Conservation (phyloP, 2,888 invertebrate genomes). For the Dorcus parallelipipedus region DNA sequence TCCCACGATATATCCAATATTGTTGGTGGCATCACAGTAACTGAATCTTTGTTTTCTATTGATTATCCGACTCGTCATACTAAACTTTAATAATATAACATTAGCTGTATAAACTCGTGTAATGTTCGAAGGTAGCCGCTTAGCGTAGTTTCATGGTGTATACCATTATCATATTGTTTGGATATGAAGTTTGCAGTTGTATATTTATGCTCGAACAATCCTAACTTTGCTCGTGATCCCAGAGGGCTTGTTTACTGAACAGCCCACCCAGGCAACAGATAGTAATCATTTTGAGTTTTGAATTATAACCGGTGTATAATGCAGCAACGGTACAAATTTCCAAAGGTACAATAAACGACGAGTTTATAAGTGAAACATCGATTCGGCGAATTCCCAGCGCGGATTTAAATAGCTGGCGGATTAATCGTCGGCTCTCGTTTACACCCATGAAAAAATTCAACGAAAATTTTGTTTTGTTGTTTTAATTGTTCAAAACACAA, state of each 20-base stretch:
- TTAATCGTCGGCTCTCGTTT: too few relatives aligned
- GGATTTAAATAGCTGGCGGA: too few relatives aligned
- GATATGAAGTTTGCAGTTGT: constrained; percentile 19
- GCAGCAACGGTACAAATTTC: constrained; percentile 24
- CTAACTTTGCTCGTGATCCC: constrained; percentile 23
- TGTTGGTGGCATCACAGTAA: background rate
- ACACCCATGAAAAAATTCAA: too few relatives aligned
- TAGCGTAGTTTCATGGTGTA: constrained; percentile 7
- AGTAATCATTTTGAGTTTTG: constrained; percentile 32
- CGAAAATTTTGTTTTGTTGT: too few relatives aligned
- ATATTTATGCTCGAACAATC: constrained; percentile 21
- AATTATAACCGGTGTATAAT: constrained; percentile 27
- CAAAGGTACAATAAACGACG: constrained; percentile 36
- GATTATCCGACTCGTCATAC: too few relatives aligned
- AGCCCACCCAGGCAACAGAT: constrained; percentile 29
- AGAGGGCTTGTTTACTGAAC: constrained; percentile 28
- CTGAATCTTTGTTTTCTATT: too few relatives aligned
- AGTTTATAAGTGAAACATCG: constrained; percentile 24
- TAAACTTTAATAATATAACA: too few relatives aligned
- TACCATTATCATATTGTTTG: constrained; percentile 19
- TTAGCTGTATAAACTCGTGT: background rate
- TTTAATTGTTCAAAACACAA: too few relatives aligned
- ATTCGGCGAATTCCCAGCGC: constrained; percentile 7
- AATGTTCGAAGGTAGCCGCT: background rate
- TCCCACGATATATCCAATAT: constrained; percentile 5